Evolutionary conservation across 2,888 invertebrate genomes (phyloP), one percentile per base, ranked within the genome.

Genomic region (Homarus gammarus): DNA sequence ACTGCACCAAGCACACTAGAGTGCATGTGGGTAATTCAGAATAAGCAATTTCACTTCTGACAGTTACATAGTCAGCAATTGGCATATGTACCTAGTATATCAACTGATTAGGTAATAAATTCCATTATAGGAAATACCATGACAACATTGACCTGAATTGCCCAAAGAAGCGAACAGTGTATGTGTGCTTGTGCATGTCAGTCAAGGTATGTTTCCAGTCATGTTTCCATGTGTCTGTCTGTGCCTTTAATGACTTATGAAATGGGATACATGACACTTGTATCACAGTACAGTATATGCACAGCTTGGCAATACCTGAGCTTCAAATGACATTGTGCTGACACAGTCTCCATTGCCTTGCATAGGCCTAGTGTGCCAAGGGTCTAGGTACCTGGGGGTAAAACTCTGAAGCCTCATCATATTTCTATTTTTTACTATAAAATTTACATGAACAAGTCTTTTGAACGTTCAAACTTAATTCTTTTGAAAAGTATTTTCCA

Each of bases 261-360:
- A 64, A 22, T 64, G 79, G 38, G 79, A 61, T 79, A 61, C 27
- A 27, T 64, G 64, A n/a, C 64, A n/a, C n/a, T 27, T 64, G 64
- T 56, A 64, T 79, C 33, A 31, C 61, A 27, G 61, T 38, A 31
- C 61, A 27, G 61, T 64, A 64, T 61, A 79, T 64, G 64, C 79
- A 79, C 79, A 79, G 79, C 79, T 79, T 61, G 79, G 79, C 61
- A 38, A 79, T 64, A 79, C 79, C 51, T 64, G 64, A 79, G 79
- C 79, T 79, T 64, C 79, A 38, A 40, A 79, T 64, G 38, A 79
- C 36, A 78, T 22, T 56, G 38, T 79, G 79, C n/a, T 61, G 64
- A 64, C 78, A 78, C 79, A 64, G 38, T 64, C 79, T 64, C 40
- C 79, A 64, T 79, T 79, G 79, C 79, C 79, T 79, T 79, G 79